Evolutionary conservation across 2,888 invertebrate species (phyloP), one percentile per base, ranked within the genome.

Genomic region (Sarcophaga subvicina): DNA sequence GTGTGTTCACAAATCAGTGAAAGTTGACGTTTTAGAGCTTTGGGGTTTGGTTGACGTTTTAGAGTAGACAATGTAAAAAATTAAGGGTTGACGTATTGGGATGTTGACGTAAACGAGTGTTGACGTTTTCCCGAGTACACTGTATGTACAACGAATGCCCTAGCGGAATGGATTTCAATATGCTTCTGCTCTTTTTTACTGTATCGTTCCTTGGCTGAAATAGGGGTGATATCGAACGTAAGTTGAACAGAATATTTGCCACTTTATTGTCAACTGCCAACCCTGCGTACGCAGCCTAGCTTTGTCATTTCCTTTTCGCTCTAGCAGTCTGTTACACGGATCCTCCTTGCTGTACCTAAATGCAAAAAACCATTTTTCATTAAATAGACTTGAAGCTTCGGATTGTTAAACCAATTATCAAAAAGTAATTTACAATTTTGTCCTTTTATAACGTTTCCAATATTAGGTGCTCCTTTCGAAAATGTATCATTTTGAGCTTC

Each of bases 291-390:
- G 12, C 71, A 76, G 17, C 82, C 88, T 27, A 60, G 80, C 59
- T 86, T 88, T 87, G 86, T 83, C 62, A 85, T 80, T 73, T 88
- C 83, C 63, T 81, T 88, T 86, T 88, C 86, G 60, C 62, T 81
- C 64, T 84, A 70, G 66, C 78, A 76, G 37, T 81, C 66, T 27
- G 69, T 66, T 20, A 83, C 83, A 45, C 85, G 78, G 70, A 80
- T 85, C 4, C 87, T 22, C 25, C 77, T 81, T 27, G 85, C 75
- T 22, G 87, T 85, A 22, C 85, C 81, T 14, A 83, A 80, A 62
- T 77, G 67, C 25, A 88, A 82, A 47, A 85, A 62, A 27, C 77
- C 78, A 80, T 14, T 71, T 64, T 72, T 62, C 54, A 3, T 64
- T 5, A 72, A 27, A 64, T 64, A 72, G 8, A 82, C 63, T 71